phyloP scores from a whole-genome alignment of 1,140 invertebrate genomes.

The Sitophilus oryzae region DNA sequence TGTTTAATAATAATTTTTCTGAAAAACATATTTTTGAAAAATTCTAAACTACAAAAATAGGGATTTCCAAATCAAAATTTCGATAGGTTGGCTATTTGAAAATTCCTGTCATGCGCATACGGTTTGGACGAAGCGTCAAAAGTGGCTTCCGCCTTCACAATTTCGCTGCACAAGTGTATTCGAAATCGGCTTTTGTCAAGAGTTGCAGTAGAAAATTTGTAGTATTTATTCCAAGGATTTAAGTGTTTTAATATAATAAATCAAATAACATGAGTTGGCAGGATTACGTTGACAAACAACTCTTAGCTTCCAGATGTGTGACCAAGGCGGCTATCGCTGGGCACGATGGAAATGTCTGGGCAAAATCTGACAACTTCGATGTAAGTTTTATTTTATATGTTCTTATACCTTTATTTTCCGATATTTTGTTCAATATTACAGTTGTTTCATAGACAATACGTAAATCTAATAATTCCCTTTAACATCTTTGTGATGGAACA shows the following conservation, averaged over 20 bases:
- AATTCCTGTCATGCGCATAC: background rate
- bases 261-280: slow-evolving; percentile 84
- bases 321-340: slow-evolving; percentile 90
- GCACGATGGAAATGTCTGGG: slow-evolving; percentile 92
- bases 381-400: slow-evolving; percentile 72
- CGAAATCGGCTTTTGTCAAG: background rate
- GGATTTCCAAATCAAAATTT: no score
- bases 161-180: background rate
- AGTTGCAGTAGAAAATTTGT: background rate
- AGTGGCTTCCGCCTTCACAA: background rate
- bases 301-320: slow-evolving; percentile 87
- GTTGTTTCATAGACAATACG: background rate
- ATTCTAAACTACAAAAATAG: no score
- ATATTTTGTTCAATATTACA: background rate
- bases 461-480: no score
- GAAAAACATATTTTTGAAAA: no score
- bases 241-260: background rate
- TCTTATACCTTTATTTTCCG: background rate
- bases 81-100: background rate
- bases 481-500: background rate
- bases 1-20: no score
- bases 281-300: slow-evolving; percentile 96
- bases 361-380: slow-evolving; percentile 87
- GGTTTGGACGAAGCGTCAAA: background rate
- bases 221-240: background rate